Percentiles rank a stretch among this genome's conserved stretches.
These are phyloP conservation scores for Hyalella azteca DNA, from an alignment of 2,888 invertebrate genomes.

Conservation along the genomic window DNA sequence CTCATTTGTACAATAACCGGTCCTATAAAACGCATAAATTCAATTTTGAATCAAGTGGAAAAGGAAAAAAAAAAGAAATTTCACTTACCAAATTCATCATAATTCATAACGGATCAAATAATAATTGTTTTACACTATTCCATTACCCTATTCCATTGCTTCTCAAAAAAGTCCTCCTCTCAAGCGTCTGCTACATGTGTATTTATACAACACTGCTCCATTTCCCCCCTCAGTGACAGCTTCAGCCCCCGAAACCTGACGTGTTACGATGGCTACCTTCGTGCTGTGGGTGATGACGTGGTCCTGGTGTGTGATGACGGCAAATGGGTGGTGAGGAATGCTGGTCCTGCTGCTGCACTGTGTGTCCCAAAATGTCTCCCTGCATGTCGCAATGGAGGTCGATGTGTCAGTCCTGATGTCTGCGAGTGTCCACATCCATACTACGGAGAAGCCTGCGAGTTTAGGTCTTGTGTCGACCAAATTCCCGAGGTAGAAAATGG, in stretches of 20 bases:
- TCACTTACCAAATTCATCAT: too few relatives aligned
- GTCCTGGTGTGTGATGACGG: neutral
- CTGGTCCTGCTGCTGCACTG: neutral
- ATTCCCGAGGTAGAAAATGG: neutral
- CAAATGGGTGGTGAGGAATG: neutral
- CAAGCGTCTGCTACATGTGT: neutral
- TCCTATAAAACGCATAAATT: too few relatives aligned
- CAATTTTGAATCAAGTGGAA: too few relatives aligned
- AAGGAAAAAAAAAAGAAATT: too few relatives aligned
- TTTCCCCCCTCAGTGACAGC: neutral
- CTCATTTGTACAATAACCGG: too few relatives aligned
- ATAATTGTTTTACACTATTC: too few relatives aligned
- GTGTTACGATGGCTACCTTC: neutral
- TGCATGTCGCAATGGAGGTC: conserved; percentile 2
- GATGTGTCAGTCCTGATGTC: neutral
- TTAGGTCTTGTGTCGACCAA: neutral
- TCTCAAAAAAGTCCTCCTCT: too few relatives aligned
- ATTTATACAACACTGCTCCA: neutral
- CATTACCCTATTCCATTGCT: too few relatives aligned
- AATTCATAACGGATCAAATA: too few relatives aligned
- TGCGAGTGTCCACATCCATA: neutral
- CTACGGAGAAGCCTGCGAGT: neutral
- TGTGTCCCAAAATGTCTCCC: neutral
- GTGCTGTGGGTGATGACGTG: neutral
- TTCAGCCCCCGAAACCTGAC: neutral